Evolutionary conservation across 2,113 vertebrate genomes (phyloP).

Genomic region (Morone chrysops): DNA sequence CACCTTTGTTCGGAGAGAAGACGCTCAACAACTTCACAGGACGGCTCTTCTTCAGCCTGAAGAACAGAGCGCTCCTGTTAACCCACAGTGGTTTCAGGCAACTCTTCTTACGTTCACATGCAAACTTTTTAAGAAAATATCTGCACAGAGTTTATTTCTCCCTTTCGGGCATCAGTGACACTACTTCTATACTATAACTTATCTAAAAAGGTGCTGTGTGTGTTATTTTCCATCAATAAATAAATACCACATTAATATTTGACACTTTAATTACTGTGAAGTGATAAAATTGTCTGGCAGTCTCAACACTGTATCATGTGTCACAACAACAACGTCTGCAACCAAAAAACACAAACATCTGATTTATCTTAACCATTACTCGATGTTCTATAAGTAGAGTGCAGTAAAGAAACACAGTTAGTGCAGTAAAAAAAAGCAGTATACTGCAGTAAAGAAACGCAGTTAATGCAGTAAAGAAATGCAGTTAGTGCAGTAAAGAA

Average conservation of each 20-base stretch:
- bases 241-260: too few species aligned
- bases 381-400: too few species aligned
- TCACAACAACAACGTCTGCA: not conserved
- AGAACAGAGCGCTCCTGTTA: slow-evolving; percentile 30
- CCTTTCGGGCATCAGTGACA: not conserved
- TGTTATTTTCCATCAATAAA: not conserved
- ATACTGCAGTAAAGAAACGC: too few species aligned
- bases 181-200: not conserved
- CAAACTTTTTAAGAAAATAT: not conserved
- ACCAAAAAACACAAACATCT: not conserved
- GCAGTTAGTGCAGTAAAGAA: too few species aligned
- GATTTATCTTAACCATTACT: not conserved
- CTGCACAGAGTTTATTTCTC: not conserved
- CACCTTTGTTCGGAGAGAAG: slow-evolving; percentile 58
- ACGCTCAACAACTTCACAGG: not conserved
- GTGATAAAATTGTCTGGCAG: not conserved
- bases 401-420: too few species aligned
- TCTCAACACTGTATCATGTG: not conserved
- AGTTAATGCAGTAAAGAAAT: too few species aligned
- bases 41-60: slow-evolving; percentile 39
- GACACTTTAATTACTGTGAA: not conserved
- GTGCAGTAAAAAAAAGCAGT: too few species aligned
- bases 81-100: not conserved
- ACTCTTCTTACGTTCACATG: not conserved
- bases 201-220: not conserved